Conservation (phyloP, 1,140 invertebrate genomes). For the Cotesia typhae region DNA sequence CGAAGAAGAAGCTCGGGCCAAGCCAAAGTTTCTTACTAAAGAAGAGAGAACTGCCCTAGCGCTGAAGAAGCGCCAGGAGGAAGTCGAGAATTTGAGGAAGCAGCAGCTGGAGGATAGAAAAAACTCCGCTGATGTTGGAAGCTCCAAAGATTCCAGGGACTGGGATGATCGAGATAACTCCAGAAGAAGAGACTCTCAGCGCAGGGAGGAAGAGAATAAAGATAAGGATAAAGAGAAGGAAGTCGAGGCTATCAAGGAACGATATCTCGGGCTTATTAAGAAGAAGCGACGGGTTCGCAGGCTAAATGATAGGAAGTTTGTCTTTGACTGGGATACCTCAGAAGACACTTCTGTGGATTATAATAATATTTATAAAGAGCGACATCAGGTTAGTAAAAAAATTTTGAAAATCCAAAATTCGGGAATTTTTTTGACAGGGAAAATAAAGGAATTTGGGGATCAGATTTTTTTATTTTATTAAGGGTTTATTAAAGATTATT, state of each 20-base stretch:
- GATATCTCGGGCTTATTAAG: constrained; percentile 94
- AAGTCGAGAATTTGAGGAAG: constrained; percentile 77
- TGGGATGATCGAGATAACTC: constrained; percentile 40
- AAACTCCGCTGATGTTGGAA: constrained; percentile 39
- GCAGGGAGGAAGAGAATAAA: constrained; percentile 69
- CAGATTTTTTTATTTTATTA: no score
- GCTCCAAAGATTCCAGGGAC: constrained; percentile 18
- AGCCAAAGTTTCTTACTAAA: constrained; percentile 97
- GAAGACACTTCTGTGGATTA: constrained; percentile 99
- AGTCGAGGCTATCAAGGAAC: constrained; percentile 91
- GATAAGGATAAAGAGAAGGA: constrained; percentile 92
- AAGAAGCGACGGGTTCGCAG: constrained; percentile 91
- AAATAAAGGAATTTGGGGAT: no score
- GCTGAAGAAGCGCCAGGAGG: constrained; percentile 85
- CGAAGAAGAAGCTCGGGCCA: constrained; percentile 90
- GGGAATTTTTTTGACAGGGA: no score
- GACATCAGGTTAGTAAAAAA: constrained; percentile 76
- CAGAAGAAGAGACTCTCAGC: constrained; percentile 51
- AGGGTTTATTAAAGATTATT: no score
- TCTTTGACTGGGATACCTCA: constrained; percentile 99
- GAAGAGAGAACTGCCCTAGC: constrained; percentile 93
- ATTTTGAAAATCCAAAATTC: no score
- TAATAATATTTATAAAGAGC: constrained; percentile 95
- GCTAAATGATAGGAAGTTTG: constrained; percentile 98
- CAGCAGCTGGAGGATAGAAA: constrained; percentile 78